Percentiles rank a stretch among this genome's conserved stretches.
Conservation (phyloP, 2,888 invertebrate genomes). For the Andrena trimmerana region DNA sequence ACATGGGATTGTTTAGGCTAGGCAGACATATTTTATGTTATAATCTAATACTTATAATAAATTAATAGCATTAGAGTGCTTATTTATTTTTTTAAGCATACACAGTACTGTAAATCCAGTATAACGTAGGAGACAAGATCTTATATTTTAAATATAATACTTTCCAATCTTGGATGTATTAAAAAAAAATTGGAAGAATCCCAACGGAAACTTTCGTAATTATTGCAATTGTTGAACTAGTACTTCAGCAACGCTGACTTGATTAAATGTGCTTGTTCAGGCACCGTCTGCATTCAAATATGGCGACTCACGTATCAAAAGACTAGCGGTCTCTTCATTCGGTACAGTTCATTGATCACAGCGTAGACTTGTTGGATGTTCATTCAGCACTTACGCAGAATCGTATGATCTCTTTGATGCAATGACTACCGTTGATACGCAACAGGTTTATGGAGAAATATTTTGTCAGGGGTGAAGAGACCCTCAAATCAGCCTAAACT, state of each 20-base stretch:
- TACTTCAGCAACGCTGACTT: neutral
- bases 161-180: too few relatives aligned
- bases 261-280: slow-evolving; percentile 22
- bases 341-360: slow-evolving; percentile 30
- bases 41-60: too few relatives aligned
- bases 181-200: neutral
- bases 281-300: neutral
- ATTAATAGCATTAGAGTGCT: too few relatives aligned
- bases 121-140: too few relatives aligned
- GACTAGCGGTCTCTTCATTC: slow-evolving; percentile 33
- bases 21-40: too few relatives aligned
- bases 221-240: neutral
- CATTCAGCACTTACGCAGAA: slow-evolving; percentile 32
- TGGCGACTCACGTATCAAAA: slow-evolving; percentile 30
- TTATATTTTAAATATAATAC: too few relatives aligned
- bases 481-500: slow-evolving; percentile 55
- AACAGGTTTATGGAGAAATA: slow-evolving; percentile 80
- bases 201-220: neutral
- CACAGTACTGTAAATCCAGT: too few relatives aligned
- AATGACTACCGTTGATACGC: slow-evolving; percentile 73
- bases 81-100: too few relatives aligned
- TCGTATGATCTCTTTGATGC: slow-evolving; percentile 32
- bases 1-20: too few relatives aligned
- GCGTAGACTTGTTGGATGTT: slow-evolving; percentile 32
- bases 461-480: slow-evolving; percentile 67